Percentiles rank a stretch among this genome's conserved stretches.
Evolutionary conservation across 2,797 vertebrate species (phyloP).

Genomic region (Triplophysa yarkandensis): DNA sequence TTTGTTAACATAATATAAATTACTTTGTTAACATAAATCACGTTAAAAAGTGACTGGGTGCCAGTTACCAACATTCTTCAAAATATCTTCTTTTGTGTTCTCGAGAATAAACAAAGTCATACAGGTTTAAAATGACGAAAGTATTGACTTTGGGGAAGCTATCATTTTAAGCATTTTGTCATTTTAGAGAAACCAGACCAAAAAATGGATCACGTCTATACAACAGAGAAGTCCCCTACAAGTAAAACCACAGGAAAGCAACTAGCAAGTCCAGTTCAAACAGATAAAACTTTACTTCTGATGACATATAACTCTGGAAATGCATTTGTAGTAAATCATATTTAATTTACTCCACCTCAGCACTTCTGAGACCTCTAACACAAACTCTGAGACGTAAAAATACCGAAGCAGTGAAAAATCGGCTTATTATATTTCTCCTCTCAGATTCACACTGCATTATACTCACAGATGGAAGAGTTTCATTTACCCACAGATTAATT

Average conservation of each 20-base stretch:
- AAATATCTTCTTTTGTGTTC: too few species aligned
- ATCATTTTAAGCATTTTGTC: too few species aligned
- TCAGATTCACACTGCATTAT: conserved; percentile 1
- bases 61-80: too few species aligned
- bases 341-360: background rate
- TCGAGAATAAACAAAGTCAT: too few species aligned
- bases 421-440: background rate
- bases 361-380: background rate
- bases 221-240: background rate
- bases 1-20: too few species aligned
- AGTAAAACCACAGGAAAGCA: too few species aligned
- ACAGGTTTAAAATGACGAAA: too few species aligned
- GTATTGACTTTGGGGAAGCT: too few species aligned
- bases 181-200: too few species aligned
- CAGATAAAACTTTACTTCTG: background rate
- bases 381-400: background rate
- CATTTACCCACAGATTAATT: conserved; percentile 4
- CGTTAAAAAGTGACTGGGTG: too few species aligned
- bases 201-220: background rate
- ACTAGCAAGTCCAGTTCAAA: too few species aligned
- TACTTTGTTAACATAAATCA: too few species aligned
- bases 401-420: background rate
- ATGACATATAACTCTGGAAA: background rate
- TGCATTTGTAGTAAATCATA: background rate
- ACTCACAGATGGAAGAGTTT: conserved; percentile 4